Evolutionary conservation across 2,888 invertebrate genomes (phyloP).

Genomic region (Epirrita christyi): DNA sequence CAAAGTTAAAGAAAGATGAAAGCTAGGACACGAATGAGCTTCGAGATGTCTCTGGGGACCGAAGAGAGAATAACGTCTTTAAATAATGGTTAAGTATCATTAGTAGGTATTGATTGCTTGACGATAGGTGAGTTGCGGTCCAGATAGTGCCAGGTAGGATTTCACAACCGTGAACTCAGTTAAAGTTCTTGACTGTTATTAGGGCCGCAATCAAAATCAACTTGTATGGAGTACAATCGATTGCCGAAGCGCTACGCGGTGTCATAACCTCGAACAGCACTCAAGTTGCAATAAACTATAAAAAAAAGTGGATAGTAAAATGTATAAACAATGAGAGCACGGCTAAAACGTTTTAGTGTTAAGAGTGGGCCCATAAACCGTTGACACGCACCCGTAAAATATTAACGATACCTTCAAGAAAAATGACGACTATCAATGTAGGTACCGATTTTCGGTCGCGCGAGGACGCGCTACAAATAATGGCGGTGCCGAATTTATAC

Average conservation of each 20-base stretch:
- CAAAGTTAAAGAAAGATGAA: slow-evolving; percentile 32
- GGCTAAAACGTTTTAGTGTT: slow-evolving; percentile 84
- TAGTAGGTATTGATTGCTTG: slow-evolving; percentile 25
- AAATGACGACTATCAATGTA: slow-evolving; percentile 83
- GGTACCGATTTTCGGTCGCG: slow-evolving; percentile 81
- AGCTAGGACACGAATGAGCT: slow-evolving; percentile 25
- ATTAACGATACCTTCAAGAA: slow-evolving; percentile 83
- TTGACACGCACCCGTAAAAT: slow-evolving; percentile 84
- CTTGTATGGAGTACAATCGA: slow-evolving; percentile 66
- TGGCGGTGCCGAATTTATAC: slow-evolving; percentile 80
- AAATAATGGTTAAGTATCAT: slow-evolving; percentile 16
- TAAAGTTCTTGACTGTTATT: slow-evolving; percentile 57
- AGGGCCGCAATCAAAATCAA: slow-evolving; percentile 70
- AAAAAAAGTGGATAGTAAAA: slow-evolving; percentile 81
- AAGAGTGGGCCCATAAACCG: slow-evolving; percentile 82
- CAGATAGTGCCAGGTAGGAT: slow-evolving; percentile 44
- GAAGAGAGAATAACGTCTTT: slow-evolving; percentile 19
- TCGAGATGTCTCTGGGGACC: slow-evolving; percentile 31
- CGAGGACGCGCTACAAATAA: slow-evolving; percentile 81
- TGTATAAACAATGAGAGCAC: slow-evolving; percentile 83
- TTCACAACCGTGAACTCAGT: slow-evolving; percentile 51
- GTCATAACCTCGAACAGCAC: slow-evolving; percentile 71
- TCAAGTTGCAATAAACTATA: slow-evolving; percentile 78
- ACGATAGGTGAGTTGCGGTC: slow-evolving; percentile 35
- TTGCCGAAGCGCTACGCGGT: slow-evolving; percentile 65